Percentiles rank a stretch among this genome's conserved stretches.
phyloP scores from a whole-genome alignment of 2,888 invertebrate genomes.

The Cryptus viduatorius region DNA sequence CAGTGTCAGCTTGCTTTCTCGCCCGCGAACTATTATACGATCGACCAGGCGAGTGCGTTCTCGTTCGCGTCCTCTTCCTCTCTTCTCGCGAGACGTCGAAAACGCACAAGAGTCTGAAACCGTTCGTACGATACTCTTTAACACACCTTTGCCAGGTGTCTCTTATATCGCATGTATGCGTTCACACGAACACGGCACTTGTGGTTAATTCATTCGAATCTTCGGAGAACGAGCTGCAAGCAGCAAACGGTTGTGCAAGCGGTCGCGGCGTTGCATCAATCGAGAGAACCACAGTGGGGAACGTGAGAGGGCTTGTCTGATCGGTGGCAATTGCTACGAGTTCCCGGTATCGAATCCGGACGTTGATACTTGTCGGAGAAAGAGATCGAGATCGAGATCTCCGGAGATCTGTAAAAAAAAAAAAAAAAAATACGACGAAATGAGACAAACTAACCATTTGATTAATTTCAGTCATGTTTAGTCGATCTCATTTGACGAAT shows the following conservation, averaged over 20 bases:
- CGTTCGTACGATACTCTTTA: constrained; percentile 23
- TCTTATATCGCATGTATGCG: background rate
- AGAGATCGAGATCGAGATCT: constrained; percentile 42
- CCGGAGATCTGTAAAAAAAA: constrained; percentile 30
- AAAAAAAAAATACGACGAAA: background rate
- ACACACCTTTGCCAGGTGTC: constrained; percentile 15
- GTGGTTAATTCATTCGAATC: constrained; percentile 62
- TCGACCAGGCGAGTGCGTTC: constrained; percentile 25
- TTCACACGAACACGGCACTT: constrained; percentile 41
- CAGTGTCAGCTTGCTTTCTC: constrained; percentile 29
- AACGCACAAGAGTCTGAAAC: constrained; percentile 28
- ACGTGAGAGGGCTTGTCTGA: constrained; percentile 38
- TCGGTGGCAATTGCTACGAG: constrained; percentile 62
- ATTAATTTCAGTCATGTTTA: constrained; percentile 31
- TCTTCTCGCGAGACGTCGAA: constrained; percentile 39
- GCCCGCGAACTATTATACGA: constrained; percentile 53
- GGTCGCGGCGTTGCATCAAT: constrained; percentile 21
- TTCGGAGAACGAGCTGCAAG: constrained; percentile 52
- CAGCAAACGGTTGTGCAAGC: constrained; percentile 45
- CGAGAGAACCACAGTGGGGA: background rate
- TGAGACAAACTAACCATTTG: constrained; percentile 31
- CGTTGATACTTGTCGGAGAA: constrained; percentile 45
- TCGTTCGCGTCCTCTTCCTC: constrained; percentile 43
- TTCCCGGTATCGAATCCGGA: constrained; percentile 62
- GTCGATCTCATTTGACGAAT: background rate